Base-by-base conservation (phyloP, 2,797 vertebrate species). In the Capromys pilorides region DNA sequence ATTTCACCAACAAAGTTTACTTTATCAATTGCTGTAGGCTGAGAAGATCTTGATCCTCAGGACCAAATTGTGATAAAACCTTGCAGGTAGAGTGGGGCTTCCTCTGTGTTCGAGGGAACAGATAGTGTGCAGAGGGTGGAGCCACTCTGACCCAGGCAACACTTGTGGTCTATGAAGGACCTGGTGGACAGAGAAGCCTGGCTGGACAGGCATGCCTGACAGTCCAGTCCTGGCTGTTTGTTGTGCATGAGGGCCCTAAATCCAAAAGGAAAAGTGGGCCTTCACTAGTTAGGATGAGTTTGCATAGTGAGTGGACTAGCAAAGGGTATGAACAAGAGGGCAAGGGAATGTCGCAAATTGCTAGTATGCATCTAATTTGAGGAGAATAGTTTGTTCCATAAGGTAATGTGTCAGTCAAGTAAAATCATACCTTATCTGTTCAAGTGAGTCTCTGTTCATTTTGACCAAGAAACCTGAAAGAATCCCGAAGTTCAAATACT, bases 241-340 rank as follows among this genome's bases (percentile, higher is more conserved):
- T 9, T 8, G 0, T 11, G 7, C 0, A 0, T 9, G n/a, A 41
- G 4, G 0, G 6, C 8, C 1, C 0, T 1, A 6, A 13, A 28
- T 36, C 13, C 77, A 0, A 1, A 62, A 33, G 6, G 1, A 1
- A 9, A 12, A 24, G 18, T 0, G 8, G 36, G 1, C 26, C 61
- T 33, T 3, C 0, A 12, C 41, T 0, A 4, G 5, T 21, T 39
- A 12, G 64, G 49, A 31, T 45, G 24, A 12, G 12, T 45, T 18
- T 4, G 13, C 41, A 49, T 16, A 7, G 9, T 49, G 14, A n/a
- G 39, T 10, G 49, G 57, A 24, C 71, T 3, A 51, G 51, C 4
- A 54, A 28, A 1, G 0, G 11, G 0, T 2, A 10, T 11, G 6
- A 9, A 5, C 2, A 9, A 4, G 49, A 79, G 51, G 10, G 4